These are phyloP conservation scores for Tridacna crocea DNA, from an alignment of 2,888 invertebrate species.

Conservation along the genomic window DNA sequence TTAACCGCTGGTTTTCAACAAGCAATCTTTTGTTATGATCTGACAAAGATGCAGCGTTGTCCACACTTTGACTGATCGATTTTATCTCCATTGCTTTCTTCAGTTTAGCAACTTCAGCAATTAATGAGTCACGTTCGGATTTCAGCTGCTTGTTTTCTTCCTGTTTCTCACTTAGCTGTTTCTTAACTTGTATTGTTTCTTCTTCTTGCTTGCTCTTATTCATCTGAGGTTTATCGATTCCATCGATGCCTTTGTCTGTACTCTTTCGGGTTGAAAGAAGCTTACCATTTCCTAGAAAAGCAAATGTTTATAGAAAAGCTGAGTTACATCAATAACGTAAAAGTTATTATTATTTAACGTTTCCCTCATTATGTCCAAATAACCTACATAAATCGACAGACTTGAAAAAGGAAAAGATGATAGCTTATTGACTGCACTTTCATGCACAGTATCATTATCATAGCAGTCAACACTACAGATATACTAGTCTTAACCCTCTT, in stretches of 20 bases:
- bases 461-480: no score
- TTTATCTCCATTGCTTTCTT: slow-evolving; percentile 44
- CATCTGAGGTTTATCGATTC: background rate
- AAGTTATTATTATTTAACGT: no score
- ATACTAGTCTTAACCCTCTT: no score
- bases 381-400: no score
- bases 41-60: slow-evolving; percentile 30
- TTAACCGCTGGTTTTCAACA: slow-evolving; percentile 47
- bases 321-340: no score
- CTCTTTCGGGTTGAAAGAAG: background rate
- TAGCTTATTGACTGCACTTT: no score
- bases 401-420: no score
- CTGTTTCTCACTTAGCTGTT: slow-evolving; percentile 17
- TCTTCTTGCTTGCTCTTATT: slow-evolving; percentile 23
- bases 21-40: slow-evolving; percentile 49
- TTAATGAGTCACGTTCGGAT: slow-evolving; percentile 37
- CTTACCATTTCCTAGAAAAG: slow-evolving; percentile 5
- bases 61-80: slow-evolving; percentile 34
- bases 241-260: background rate
- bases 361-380: no score
- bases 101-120: slow-evolving; percentile 39
- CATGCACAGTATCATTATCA: no score
- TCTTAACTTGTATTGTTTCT: slow-evolving; percentile 32
- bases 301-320: no score
- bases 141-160: slow-evolving; percentile 30